Evolutionary conservation across 2,888 invertebrate species (phyloP), one percentile per base, ranked within the genome.

Genomic region (Ormyrus labotus): DNA sequence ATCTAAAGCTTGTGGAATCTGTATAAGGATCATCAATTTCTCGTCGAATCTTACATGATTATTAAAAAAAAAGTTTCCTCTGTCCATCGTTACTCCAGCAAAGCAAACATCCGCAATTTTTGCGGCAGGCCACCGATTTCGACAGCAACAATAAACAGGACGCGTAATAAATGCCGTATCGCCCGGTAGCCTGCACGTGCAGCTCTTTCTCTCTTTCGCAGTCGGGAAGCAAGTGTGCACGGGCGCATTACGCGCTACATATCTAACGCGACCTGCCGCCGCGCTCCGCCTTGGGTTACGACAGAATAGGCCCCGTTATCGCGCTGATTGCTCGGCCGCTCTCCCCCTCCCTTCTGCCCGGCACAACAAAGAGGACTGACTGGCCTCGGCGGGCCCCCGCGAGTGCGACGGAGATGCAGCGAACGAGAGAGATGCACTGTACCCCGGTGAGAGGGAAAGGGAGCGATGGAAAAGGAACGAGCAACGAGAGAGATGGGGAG

Each of bases 201-300:
- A 51, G 8, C 60, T 9, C 9, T 53, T 61, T 55, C 10, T 45
- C 51, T 51, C 64, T 64, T 13, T 57, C 13, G 6, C 68, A 47
- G 6, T 50, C 47, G 53, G 19, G 7, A 11, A 70, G 75, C 74
- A 80, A 80, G 80, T 75, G 79, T 60, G 64, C 68, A 68, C 48
- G 75, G 71, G 75, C 65, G 80, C 65, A 73, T 73, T 73, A 75
- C 74, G 79, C 69, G 74, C 79, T 65, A 64, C 75, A 75, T 73
- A 50, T 73, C 68, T 57, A 61, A 73, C 84, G 81, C 83, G 84
- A 79, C 82, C 61, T 69, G 61, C 85, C 82, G 82, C 69, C 92
- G 91, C 88, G 92, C 92, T 87, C 87, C 92, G 93, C 88, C 92
- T 92, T 78, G 92, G 92, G 83, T 90, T 90, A 89, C 89, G 90